These are phyloP conservation scores for Megaptera novaeangliae DNA, from an alignment of 2,113 vertebrate genomes.

Conservation along the genomic window DNA sequence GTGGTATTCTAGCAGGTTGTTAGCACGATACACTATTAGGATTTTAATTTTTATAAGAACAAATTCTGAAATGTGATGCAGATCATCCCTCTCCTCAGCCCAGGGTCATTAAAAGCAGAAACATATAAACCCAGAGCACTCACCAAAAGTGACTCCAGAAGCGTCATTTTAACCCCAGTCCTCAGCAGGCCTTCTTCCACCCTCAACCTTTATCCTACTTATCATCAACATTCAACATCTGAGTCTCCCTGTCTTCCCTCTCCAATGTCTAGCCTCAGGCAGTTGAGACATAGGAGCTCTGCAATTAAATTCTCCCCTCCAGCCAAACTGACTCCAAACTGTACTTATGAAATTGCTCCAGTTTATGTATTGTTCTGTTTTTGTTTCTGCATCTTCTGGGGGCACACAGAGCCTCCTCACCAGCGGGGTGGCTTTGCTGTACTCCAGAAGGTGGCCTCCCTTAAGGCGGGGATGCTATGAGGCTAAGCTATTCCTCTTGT, in stretches of 20 bases:
- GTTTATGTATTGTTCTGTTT: slow-evolving; percentile 31
- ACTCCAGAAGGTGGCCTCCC: background rate
- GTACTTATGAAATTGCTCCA: background rate
- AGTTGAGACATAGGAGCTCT: slow-evolving; percentile 32
- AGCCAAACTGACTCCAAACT: slow-evolving; percentile 51
- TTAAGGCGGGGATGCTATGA: background rate
- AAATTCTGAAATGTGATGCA: background rate
- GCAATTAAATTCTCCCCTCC: slow-evolving; percentile 72
- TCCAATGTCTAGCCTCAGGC: slow-evolving; percentile 53
- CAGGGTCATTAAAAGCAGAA: background rate
- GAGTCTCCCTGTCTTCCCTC: background rate
- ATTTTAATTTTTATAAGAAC: slow-evolving; percentile 14
- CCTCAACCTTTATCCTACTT: background rate
- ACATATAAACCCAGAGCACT: background rate
- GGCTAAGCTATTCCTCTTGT: background rate
- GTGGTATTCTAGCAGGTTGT: background rate
- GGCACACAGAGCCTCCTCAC: background rate
- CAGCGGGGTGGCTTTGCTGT: background rate
- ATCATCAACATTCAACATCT: background rate
- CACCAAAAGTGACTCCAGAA: background rate
- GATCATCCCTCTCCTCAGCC: background rate
- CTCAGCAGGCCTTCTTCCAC: background rate
- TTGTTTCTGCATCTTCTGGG: background rate
- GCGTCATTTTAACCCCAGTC: background rate
- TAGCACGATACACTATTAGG: background rate